A percentile compares a stretch with the other conserved stretches of the same genome.
phyloP scores from a whole-genome alignment of 2,113 vertebrate genomes.

The Lates calcarifer region DNA sequence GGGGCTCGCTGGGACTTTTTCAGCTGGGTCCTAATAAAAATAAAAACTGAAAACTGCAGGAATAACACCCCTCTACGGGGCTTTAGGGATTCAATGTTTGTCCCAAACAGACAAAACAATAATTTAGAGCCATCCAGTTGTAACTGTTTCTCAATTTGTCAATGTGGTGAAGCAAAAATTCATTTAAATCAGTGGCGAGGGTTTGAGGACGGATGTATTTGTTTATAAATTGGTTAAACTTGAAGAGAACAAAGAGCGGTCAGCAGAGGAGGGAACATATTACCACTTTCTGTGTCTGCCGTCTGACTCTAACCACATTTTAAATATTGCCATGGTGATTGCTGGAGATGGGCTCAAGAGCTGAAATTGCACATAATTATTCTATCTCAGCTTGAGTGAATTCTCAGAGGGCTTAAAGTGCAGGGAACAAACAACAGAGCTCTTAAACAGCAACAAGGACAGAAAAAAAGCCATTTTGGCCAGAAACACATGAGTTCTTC shows the following conservation, averaged over 20 bases:
- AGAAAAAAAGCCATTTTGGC: conserved; percentile 55
- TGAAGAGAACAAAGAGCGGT: conserved; percentile 53
- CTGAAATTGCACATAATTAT: conserved; percentile 85
- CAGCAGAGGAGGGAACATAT: conserved; percentile 50
- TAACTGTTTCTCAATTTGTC: conserved; percentile 29
- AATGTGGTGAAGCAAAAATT: conserved; percentile 14
- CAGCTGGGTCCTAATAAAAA: conserved; percentile 51
- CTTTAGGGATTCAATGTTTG: conserved; percentile 50
- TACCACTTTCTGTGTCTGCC: conserved; percentile 62
- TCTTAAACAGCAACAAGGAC: conserved; percentile 56
- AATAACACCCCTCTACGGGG: conserved; percentile 32
- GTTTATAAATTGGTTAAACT: conserved; percentile 49
- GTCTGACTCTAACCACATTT: conserved; percentile 76
- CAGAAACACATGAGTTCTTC: conserved; percentile 11
- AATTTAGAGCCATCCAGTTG: conserved; percentile 31
- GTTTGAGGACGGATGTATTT: conserved; percentile 45
- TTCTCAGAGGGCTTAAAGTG: conserved; percentile 73
- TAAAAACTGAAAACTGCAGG: conserved; percentile 30
- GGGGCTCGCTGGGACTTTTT: conserved; percentile 69
- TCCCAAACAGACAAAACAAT: conserved; percentile 33
- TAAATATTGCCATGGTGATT: conserved; percentile 85
- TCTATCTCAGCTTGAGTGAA: conserved; percentile 73
- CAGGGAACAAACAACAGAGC: conserved; percentile 67
- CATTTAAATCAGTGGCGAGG: conserved; percentile 14
- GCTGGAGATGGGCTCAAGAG: conserved; percentile 80